Percentiles rank a stretch among this genome's conserved stretches.
Conservation (phyloP, 1,140 invertebrate genomes). For the Sipha flava region DNA sequence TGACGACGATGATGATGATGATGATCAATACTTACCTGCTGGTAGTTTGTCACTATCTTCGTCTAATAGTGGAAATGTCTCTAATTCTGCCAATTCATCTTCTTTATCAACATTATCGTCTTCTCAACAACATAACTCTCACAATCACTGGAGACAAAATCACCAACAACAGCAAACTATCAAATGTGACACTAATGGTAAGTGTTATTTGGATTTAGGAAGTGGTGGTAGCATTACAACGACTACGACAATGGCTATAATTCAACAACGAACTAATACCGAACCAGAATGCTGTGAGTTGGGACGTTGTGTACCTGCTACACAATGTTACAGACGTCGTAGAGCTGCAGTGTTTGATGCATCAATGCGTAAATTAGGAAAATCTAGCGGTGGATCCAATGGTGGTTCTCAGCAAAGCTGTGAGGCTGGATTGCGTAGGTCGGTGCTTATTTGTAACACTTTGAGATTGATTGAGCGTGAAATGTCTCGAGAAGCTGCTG, state of each 20-base stretch:
- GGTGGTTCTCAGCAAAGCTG: constrained; percentile 58
- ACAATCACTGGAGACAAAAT: constrained; percentile 46
- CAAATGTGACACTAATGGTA: constrained; percentile 78
- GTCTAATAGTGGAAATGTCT: background rate
- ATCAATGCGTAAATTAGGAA: constrained; percentile 83
- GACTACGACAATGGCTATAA: background rate
- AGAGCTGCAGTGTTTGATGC: constrained; percentile 82
- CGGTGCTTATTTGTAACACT: constrained; percentile 90
- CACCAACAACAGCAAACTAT: constrained; percentile 61
- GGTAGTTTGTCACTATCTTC: constrained; percentile 24
- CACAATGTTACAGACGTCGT: constrained; percentile 66
- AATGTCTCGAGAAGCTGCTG: constrained; percentile 66
- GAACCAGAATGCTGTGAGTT: constrained; percentile 1
- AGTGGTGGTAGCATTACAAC: constrained; percentile 47
- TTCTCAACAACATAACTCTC: constrained; percentile 45
- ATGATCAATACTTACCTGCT: constrained; percentile 44
- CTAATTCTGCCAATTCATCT: constrained; percentile 35
- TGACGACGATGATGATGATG: constrained; percentile 47
- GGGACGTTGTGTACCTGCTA: constrained; percentile 36
- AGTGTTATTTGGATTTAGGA: constrained; percentile 78
- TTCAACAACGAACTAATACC: background rate
- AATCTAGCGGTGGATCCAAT: constrained; percentile 46
- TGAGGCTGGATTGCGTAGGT: constrained; percentile 81
- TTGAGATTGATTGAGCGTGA: constrained; percentile 81
- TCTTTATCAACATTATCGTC: constrained; percentile 40